Conservation (phyloP, 53 echinoderm and acorn worm species). For the Patiria pectinifera region DNA sequence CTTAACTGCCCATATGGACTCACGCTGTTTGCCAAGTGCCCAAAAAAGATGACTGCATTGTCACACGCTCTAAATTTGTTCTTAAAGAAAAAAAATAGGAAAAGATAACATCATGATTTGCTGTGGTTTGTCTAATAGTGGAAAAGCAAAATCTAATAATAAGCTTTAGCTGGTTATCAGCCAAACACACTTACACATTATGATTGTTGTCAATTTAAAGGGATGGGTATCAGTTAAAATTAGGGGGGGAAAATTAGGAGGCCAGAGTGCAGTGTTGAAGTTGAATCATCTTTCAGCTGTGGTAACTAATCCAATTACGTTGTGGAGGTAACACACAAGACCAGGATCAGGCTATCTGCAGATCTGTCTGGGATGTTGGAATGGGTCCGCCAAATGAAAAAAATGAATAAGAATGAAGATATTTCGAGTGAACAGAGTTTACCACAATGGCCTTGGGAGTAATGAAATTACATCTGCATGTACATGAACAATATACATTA, state of each 20-base stretch:
- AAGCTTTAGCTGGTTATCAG: not conserved
- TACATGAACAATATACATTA: too few species aligned
- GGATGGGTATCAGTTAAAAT: not conserved
- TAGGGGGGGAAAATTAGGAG: not conserved
- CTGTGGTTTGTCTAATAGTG: not conserved
- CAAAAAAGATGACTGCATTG: not conserved
- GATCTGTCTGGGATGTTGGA: too few species aligned
- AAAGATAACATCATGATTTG: not conserved
- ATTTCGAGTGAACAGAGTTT: too few species aligned
- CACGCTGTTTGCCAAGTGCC: not conserved
- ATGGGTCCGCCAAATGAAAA: too few species aligned
- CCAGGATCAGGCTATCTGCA: too few species aligned
- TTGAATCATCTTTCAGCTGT: not conserved
- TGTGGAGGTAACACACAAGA: too few species aligned
- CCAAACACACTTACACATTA: not conserved
- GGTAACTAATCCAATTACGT: not conserved
- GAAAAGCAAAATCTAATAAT: not conserved
- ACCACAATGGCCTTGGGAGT: too few species aligned
- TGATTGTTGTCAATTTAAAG: conserved; percentile 1
- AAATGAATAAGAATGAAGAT: too few species aligned
- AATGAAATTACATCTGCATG: too few species aligned
- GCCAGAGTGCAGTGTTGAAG: not conserved
- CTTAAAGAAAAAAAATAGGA: not conserved
- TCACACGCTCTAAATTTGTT: not conserved
- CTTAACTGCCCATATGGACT: not conserved